Conservation (phyloP, 2,888 invertebrate species). For the Aleiodes leptofemur region DNA sequence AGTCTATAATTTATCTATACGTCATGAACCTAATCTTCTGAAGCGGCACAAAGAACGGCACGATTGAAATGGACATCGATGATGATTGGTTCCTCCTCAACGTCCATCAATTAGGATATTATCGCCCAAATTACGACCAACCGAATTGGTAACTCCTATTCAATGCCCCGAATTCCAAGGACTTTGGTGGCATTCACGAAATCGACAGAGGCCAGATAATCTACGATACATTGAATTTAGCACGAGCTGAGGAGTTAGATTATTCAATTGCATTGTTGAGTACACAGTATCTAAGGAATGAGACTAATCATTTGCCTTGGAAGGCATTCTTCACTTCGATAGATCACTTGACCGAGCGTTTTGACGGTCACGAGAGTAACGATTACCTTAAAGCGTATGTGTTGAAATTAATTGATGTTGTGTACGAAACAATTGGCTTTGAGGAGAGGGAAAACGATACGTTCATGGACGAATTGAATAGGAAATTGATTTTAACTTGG, state of each 20-base stretch:
- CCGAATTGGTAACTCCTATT: slow-evolving; percentile 78
- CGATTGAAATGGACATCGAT: slow-evolving; percentile 63
- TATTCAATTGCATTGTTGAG: slow-evolving; percentile 82
- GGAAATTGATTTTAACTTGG: slow-evolving; percentile 80
- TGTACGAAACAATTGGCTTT: slow-evolving; percentile 77
- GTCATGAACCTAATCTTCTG: no score
- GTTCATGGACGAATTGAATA: slow-evolving; percentile 79
- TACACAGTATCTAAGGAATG: slow-evolving; percentile 82
- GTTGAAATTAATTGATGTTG: slow-evolving; percentile 74
- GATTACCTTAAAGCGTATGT: slow-evolving; percentile 64
- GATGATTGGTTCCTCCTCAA: slow-evolving; percentile 67
- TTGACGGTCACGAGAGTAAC: slow-evolving; percentile 52
- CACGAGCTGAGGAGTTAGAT: slow-evolving; percentile 80
- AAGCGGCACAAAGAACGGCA: no score
- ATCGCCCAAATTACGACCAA: slow-evolving; percentile 79
- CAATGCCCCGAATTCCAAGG: slow-evolving; percentile 73
- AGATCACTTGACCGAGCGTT: slow-evolving; percentile 68
- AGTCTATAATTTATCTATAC: no score
- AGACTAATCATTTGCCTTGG: slow-evolving; percentile 89
- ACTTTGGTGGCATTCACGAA: slow-evolving; percentile 77
- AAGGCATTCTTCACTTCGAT: slow-evolving; percentile 75
- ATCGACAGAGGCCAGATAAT: slow-evolving; percentile 87
- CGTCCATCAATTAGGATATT: slow-evolving; percentile 75
- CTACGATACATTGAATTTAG: slow-evolving; percentile 87
- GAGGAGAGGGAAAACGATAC: slow-evolving; percentile 75